A percentile compares a stretch with the other conserved stretches of the same genome.
phyloP scores from a whole-genome alignment of 2,797 vertebrate genomes.

The Phylloscopus collybita region DNA sequence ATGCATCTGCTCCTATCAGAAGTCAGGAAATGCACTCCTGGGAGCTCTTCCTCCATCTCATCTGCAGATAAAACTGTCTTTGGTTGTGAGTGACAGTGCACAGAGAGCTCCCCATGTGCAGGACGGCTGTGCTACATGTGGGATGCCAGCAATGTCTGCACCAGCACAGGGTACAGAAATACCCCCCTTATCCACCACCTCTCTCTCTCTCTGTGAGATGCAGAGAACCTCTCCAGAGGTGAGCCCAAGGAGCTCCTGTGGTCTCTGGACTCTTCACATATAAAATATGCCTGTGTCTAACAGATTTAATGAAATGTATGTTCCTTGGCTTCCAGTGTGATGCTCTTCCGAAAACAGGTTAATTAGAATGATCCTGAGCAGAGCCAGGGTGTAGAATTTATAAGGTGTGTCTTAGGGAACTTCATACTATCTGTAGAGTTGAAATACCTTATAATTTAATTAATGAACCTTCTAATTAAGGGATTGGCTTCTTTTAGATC shows the following conservation, averaged over 20 bases:
- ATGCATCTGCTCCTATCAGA: neutral
- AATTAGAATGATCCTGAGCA: conserved; percentile 29
- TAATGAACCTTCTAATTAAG: conserved; percentile 42
- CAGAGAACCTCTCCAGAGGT: neutral
- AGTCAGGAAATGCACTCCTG: neutral
- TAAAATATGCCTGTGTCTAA: neutral
- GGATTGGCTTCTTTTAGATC: conserved; percentile 19
- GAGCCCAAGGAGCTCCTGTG: neutral
- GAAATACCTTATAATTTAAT: conserved; percentile 55
- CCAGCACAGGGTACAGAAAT: neutral
- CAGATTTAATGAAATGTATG: neutral
- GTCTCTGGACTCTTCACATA: neutral
- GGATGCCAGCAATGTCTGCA: neutral
- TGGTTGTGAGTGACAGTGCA: neutral
- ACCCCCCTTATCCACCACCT: neutral
- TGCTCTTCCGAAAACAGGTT: conserved; percentile 16
- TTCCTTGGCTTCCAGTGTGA: neutral
- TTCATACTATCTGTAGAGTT: conserved; percentile 2
- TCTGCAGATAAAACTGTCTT: neutral
- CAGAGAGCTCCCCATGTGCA: neutral
- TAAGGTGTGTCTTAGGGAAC: conserved; percentile 11
- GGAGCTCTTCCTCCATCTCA: neutral
- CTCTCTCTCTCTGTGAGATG: neutral
- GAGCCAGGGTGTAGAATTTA: neutral
- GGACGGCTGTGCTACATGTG: accelerated